A percentile compares a stretch with the other conserved stretches of the same genome.
Conservation (phyloP, 2,888 invertebrate species). For the Meliscaeva auricollis region DNA sequence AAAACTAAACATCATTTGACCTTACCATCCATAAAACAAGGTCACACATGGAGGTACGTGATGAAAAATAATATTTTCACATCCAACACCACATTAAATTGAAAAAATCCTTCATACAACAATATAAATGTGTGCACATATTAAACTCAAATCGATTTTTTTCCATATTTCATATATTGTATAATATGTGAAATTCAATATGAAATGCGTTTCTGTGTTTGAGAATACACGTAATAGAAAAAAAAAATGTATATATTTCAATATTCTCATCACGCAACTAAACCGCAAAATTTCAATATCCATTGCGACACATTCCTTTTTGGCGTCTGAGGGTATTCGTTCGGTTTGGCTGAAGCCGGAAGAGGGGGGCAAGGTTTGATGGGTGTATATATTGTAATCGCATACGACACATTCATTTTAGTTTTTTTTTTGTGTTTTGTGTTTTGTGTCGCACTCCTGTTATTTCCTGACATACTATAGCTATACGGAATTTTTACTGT, state of each 20-base stretch:
- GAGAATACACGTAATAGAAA: background rate
- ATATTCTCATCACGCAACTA: constrained; percentile 70
- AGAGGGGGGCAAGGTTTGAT: background rate
- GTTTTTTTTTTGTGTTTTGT: constrained; percentile 17
- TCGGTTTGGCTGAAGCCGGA: background rate
- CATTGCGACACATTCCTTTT: constrained; percentile 68
- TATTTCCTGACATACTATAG: constrained; percentile 13
- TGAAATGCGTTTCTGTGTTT: constrained; percentile 58
- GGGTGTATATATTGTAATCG: constrained; percentile 23
- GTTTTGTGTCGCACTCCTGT: constrained; percentile 22
- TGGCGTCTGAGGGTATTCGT: constrained; percentile 8
- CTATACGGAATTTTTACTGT: constrained; percentile 25
- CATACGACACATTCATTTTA: constrained; percentile 45
- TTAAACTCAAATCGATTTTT: constrained; percentile 43
- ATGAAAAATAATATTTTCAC: constrained; percentile 28
- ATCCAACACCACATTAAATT: constrained; percentile 27
- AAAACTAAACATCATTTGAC: constrained; percentile 27
- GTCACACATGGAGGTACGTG: constrained; percentile 19
- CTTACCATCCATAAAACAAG: constrained; percentile 27
- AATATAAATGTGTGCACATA: background rate
- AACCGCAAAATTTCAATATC: constrained; percentile 74
- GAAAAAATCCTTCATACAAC: constrained; percentile 17
- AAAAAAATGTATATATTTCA: constrained; percentile 36
- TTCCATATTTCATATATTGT: constrained; percentile 35
- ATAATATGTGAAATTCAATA: constrained; percentile 64